phyloP scores from a whole-genome alignment of 2,888 invertebrate species.

The Agapostemon virescens region DNA sequence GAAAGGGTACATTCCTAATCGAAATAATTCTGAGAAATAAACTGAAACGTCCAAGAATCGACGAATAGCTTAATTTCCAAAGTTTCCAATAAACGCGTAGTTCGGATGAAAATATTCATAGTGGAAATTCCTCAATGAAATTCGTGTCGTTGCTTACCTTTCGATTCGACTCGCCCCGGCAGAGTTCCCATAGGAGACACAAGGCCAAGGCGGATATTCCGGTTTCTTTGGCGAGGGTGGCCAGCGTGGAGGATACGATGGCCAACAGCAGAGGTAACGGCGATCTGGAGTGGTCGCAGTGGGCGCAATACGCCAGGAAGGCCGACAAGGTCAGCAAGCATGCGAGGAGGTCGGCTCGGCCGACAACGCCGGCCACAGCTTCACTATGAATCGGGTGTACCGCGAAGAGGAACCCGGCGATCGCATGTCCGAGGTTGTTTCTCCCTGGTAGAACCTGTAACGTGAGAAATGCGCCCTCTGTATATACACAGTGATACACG shows the following conservation, averaged over 20 bases:
- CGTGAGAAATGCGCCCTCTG: slow-evolving; percentile 9
- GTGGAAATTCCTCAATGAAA: background rate
- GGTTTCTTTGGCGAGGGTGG: slow-evolving; percentile 97
- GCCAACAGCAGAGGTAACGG: slow-evolving; percentile 75
- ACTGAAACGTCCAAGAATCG: background rate
- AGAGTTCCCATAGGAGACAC: slow-evolving; percentile 93
- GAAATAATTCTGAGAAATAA: too few relatives aligned
- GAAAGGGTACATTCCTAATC: too few relatives aligned
- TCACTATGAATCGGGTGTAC: slow-evolving; percentile 98
- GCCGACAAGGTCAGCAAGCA: slow-evolving; percentile 94
- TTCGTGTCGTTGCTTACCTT: slow-evolving; percentile 69
- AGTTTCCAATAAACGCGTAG: background rate
- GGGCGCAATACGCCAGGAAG: slow-evolving; percentile 91
- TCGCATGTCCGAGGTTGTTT: slow-evolving; percentile 85
- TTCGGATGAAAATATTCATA: background rate
- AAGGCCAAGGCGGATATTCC: slow-evolving; percentile 95
- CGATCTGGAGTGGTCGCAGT: slow-evolving; percentile 81
- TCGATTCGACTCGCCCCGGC: slow-evolving; percentile 76
- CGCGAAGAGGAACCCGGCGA: slow-evolving; percentile 94
- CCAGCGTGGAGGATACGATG: slow-evolving; percentile 85
- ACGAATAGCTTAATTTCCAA: background rate
- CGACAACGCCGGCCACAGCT: slow-evolving; percentile 97
- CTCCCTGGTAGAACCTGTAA: slow-evolving; percentile 83
- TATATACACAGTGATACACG: background rate
- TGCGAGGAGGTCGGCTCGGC: slow-evolving; percentile 95